These are phyloP conservation scores for Pogonophryne albipinna DNA, from an alignment of 2,797 vertebrate species.

Conservation along the genomic window DNA sequence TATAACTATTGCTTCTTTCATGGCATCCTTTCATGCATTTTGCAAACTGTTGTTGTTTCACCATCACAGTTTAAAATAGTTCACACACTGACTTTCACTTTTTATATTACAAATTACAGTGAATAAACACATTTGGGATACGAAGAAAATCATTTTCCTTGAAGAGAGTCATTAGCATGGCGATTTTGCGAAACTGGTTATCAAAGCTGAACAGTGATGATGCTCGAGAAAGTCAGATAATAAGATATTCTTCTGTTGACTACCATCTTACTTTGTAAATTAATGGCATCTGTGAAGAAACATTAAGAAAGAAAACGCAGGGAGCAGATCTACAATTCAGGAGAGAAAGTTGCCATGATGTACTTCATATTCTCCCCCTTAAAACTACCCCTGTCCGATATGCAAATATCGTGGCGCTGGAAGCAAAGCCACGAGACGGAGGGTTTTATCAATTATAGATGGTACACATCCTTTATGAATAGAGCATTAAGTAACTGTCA, in stretches of 20 bases:
- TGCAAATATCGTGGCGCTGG: conserved; percentile 37
- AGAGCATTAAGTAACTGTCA: conserved; percentile 8
- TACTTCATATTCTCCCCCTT: conserved; percentile 1
- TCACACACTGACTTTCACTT: neutral
- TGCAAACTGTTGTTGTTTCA: neutral
- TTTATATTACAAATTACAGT: neutral
- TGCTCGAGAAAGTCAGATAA: neutral
- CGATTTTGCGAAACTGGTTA: neutral
- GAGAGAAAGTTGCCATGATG: conserved; percentile 17
- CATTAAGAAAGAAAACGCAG: neutral
- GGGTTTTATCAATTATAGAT: conserved; percentile 59
- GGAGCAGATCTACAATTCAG: conserved; percentile 10
- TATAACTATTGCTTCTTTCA: neutral
- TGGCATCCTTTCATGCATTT: neutral
- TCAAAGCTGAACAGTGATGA: neutral
- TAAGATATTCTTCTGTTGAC: neutral
- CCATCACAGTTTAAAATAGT: neutral
- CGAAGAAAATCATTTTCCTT: neutral
- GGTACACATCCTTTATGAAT: conserved; percentile 46
- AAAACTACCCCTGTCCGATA: conserved; percentile 16
- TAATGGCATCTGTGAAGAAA: neutral
- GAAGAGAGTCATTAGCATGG: neutral
- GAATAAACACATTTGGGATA: neutral
- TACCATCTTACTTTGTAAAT: neutral
- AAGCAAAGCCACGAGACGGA: conserved; percentile 24